Evolutionary conservation across 2,888 invertebrate genomes (phyloP), one percentile per base, ranked within the genome.

Genomic region (Caenorhabditis becei): DNA sequence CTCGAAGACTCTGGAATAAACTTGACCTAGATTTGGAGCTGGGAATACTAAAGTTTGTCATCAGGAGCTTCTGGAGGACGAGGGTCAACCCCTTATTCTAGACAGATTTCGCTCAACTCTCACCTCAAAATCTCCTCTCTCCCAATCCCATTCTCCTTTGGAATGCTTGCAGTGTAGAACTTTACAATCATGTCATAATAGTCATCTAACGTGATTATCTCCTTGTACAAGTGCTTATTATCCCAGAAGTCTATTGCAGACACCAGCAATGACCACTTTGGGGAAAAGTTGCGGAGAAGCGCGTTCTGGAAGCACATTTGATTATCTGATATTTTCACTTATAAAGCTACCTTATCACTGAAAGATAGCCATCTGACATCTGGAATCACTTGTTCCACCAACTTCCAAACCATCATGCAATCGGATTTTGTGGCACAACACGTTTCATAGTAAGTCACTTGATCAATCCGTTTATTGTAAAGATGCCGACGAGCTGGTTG

Each of bases 1-100:
- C 26, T 58, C 44, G 49, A 67, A 67, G 16, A 67, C 41, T 47
- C 67, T n/a, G n/a, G n/a, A n/a, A n/a, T n/a, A n/a, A n/a, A n/a
- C n/a, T n/a, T n/a, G n/a, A n/a, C n/a, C n/a, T n/a, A n/a, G n/a
- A n/a, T n/a, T n/a, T n/a, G n/a, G n/a, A n/a, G n/a, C n/a, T n/a
- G n/a, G n/a, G n/a, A n/a, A n/a, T n/a, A n/a, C n/a, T n/a, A n/a
- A n/a, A n/a, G n/a, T n/a, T n/a, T n/a, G n/a, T n/a, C n/a, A n/a
- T n/a, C n/a, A n/a, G n/a, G n/a, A n/a, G n/a, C n/a, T n/a, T n/a
- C n/a, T n/a, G n/a, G n/a, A n/a, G n/a, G n/a, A n/a, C n/a, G n/a
- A n/a, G n/a, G n/a, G n/a, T n/a, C n/a, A n/a, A n/a, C n/a, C n/a
- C n/a, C n/a, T n/a, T n/a, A n/a, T n/a, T n/a, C n/a, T n/a, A n/a